Conservation (phyloP, 2,113 vertebrate species). For the Lepisosteus osseus region DNA sequence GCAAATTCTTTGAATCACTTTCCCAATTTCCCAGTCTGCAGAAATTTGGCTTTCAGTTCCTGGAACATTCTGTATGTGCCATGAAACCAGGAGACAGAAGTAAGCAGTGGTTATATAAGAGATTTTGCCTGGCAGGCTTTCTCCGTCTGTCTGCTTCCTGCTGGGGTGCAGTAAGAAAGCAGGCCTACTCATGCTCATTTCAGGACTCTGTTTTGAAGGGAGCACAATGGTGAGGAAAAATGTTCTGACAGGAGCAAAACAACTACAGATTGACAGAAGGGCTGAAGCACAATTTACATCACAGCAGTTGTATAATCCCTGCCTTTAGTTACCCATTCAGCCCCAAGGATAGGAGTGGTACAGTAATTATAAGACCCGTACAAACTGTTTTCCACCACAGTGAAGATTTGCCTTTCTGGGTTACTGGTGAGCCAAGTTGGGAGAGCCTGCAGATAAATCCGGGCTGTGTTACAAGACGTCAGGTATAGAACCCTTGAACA, state of each 20-base stretch:
- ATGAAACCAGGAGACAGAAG: no score
- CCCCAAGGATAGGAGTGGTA: background rate
- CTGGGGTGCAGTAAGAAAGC: conserved; percentile 23
- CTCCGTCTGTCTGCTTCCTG: conserved; percentile 16
- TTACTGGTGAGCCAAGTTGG: no score
- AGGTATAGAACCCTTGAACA: no score
- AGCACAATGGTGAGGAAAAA: conserved; percentile 23
- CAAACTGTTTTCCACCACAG: no score
- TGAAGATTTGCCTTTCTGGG: no score
- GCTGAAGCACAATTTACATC: conserved; percentile 20
- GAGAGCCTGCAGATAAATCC: no score
- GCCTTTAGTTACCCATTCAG: conserved; percentile 33
- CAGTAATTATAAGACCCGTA: no score
- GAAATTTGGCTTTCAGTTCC: conserved; percentile 26
- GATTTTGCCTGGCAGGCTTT: conserved; percentile 15
- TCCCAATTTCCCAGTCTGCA: no score
- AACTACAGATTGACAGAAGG: conserved; percentile 16
- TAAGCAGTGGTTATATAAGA: conserved; percentile 38
- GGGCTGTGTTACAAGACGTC: no score
- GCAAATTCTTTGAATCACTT: no score
- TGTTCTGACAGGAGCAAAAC: conserved; percentile 29
- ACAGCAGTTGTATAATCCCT: conserved; percentile 26
- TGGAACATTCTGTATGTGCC: conserved; percentile 34
- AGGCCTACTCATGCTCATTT: conserved; percentile 15
- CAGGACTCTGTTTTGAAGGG: conserved; percentile 24